Base-by-base conservation (phyloP, 1,140 invertebrate species). In the Cyrtorhinus lividipennis region DNA sequence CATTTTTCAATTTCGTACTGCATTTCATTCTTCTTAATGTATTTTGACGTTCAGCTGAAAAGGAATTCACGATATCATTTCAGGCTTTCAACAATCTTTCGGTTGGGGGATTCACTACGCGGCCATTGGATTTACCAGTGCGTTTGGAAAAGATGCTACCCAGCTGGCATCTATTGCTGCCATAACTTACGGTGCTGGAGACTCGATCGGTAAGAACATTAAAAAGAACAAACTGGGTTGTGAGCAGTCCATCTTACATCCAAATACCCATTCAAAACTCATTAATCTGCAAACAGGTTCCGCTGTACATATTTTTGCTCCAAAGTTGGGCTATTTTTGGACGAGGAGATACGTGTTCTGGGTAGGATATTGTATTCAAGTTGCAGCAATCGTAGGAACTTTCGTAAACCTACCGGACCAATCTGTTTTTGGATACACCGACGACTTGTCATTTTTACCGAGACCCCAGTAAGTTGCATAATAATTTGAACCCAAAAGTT, bases 31-130 rank as follows among this genome's bases (percentile, higher is more conserved):
- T n/a, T n/a, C n/a, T n/a, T n/a, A n/a, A n/a, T n/a, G n/a, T n/a
- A n/a, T n/a, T n/a, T n/a, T n/a, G n/a, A n/a, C n/a, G n/a, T n/a
- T n/a, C n/a, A n/a, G n/a, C n/a, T n/a, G n/a, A n/a, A n/a, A n/a
- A n/a, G n/a, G n/a, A n/a, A n/a, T n/a, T n/a, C n/a, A n/a, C n/a
- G n/a, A n/a, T n/a, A 58, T 63, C 22, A 63, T 69, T 67, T 56
- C 73, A 89, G 95, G 95, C 48, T 73, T 97, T 25, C 90, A 92
- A 66, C 74, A 95, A 38, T 93, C 92, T 0, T 98, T 97, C 78
- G 95, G 90, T 75, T 93, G 90, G 70, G 92, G 92, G 0, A 92
- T 98, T 0, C 98, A 96, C 73, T 87, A 90, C 13, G 81, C 90
- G 0, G 84, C 87, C 67, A 83, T 97, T 65, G 89, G 91, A 0